phyloP scores from a whole-genome alignment of 1,140 invertebrate species.

The Acromyrmex heyeri region DNA sequence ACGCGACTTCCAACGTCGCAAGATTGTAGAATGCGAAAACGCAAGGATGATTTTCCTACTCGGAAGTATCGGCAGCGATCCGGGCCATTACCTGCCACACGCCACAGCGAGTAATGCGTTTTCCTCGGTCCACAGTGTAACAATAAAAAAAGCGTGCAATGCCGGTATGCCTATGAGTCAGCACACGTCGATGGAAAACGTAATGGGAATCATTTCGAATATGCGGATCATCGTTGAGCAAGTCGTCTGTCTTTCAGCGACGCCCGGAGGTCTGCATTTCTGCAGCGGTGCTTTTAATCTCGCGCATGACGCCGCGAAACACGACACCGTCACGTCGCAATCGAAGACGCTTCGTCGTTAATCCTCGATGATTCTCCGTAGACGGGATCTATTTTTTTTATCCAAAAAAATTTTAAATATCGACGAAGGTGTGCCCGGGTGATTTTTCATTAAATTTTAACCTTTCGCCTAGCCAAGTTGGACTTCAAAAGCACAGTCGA shows the following conservation, averaged over 20 bases:
- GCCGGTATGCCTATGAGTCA: slow-evolving; percentile 48
- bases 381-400: neutral
- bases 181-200: slow-evolving; percentile 16
- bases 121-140: slow-evolving; percentile 7
- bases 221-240: slow-evolving; percentile 47
- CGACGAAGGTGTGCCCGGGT: neutral
- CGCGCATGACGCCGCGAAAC: slow-evolving; percentile 27
- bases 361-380: neutral
- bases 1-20: neutral
- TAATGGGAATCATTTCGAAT: slow-evolving; percentile 48
- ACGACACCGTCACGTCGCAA: neutral
- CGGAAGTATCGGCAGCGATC: slow-evolving; percentile 60
- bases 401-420: neutral
- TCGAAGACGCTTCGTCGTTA: neutral
- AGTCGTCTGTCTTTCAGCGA: slow-evolving; percentile 23
- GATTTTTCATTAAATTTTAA: neutral
- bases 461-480: too few species aligned
- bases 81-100: slow-evolving; percentile 49
- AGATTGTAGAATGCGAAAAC: slow-evolving; percentile 8
- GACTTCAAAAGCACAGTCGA: too few species aligned
- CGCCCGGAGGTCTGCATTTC: slow-evolving; percentile 4
- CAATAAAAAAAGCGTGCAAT: slow-evolving; percentile 22
- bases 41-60: slow-evolving; percentile 35
- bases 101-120: slow-evolving; percentile 20
- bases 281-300: slow-evolving; percentile 14